Conservation (phyloP, 2,113 vertebrate species). For the Mustelus asterias region DNA sequence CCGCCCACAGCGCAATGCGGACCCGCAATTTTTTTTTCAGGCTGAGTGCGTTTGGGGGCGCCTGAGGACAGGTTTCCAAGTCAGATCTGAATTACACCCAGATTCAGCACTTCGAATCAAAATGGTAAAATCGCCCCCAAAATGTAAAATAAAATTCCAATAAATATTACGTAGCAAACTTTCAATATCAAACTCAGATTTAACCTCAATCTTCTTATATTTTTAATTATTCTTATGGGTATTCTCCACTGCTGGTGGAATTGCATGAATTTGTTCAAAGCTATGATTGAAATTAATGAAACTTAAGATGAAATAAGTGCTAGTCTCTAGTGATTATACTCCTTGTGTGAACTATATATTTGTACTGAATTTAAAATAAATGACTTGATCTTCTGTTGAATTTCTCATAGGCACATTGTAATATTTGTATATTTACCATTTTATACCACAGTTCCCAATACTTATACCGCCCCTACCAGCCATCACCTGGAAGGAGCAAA, state of each 20-base stretch:
- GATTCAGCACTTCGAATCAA: too few relatives aligned
- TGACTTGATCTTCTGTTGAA: neutral
- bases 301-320: neutral
- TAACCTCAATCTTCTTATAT: neutral
- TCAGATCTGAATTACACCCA: too few relatives aligned
- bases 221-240: neutral
- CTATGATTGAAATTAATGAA: neutral
- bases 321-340: neutral
- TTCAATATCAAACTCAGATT: neutral
- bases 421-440: neutral
- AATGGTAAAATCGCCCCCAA: neutral
- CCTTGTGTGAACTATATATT: neutral
- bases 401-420: neutral
- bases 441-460: too few relatives aligned
- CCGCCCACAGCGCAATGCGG: too few relatives aligned
- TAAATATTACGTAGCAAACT: neutral
- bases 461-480: too few relatives aligned
- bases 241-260: neutral
- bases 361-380: neutral
- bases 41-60: too few relatives aligned
- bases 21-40: too few relatives aligned
- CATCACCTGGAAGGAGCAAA: too few relatives aligned
- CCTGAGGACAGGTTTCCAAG: too few relatives aligned
- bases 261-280: neutral
- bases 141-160: neutral